phyloP scores from a whole-genome alignment of 2,797 vertebrate genomes.

The Halcyon smyrnensis region DNA sequence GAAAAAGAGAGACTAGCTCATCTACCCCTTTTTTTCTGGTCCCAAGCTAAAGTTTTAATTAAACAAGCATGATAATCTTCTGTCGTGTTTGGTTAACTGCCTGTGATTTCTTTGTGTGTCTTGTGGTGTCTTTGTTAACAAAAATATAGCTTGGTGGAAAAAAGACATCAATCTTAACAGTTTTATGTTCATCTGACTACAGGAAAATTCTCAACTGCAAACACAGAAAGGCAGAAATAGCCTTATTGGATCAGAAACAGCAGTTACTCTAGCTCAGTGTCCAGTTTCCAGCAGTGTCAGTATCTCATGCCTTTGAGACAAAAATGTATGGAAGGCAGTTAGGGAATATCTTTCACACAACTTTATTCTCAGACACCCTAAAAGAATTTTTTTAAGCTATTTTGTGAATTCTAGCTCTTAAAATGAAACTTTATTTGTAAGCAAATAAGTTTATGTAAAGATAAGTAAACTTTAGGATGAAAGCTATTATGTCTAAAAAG shows the following conservation, averaged over 20 bases:
- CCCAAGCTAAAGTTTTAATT: constrained; percentile 23
- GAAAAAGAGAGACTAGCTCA: constrained; percentile 69
- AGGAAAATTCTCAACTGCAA: background rate
- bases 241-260: background rate
- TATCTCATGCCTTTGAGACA: background rate
- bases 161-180: background rate
- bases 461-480: background rate
- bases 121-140: background rate
- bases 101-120: constrained; percentile 18
- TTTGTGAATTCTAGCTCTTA: background rate
- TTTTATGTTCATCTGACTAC: background rate
- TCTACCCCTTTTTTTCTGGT: background rate
- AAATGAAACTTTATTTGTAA: background rate
- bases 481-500: background rate
- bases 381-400: background rate
- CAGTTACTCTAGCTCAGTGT: background rate
- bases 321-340: background rate
- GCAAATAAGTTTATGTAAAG: background rate
- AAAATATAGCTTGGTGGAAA: fast-evolving
- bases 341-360: background rate
- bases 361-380: background rate
- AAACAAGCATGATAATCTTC: constrained; percentile 55
- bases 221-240: background rate
- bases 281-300: background rate
- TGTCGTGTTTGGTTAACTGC: constrained; percentile 22